These are phyloP conservation scores for Diplodus sargus DNA, from an alignment of 2,797 vertebrate genomes.

Conservation along the genomic window DNA sequence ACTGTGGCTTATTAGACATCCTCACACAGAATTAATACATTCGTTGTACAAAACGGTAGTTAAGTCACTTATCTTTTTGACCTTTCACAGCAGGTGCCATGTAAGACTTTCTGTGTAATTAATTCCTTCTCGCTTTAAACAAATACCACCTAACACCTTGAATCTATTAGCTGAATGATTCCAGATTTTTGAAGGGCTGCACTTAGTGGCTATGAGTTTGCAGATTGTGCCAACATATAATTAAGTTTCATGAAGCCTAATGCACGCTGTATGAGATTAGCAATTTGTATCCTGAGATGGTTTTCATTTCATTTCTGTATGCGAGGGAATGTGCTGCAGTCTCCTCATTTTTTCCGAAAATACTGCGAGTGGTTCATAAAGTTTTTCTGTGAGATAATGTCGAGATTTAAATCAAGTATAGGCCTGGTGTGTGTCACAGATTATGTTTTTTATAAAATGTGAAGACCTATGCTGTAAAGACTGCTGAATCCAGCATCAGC, in stretches of 20 bases:
- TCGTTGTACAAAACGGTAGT: constrained; percentile 41
- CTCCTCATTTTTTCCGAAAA: constrained; percentile 34
- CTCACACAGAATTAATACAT: constrained; percentile 38
- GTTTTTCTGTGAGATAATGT: constrained; percentile 23
- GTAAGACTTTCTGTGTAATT: constrained; percentile 49
- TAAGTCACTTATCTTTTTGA: constrained; percentile 65
- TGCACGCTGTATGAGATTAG: constrained; percentile 37
- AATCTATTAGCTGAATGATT: constrained; percentile 59
- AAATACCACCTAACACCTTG: constrained; percentile 62
- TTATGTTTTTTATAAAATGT: constrained; percentile 13
- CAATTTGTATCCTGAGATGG: constrained; percentile 12
- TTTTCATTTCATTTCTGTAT: constrained; percentile 46
- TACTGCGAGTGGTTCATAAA: constrained; percentile 42
- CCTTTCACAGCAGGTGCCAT: constrained; percentile 63
- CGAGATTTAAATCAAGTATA: constrained; percentile 4
- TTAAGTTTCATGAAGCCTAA: constrained; percentile 54
- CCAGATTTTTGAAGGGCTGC: constrained; percentile 35
- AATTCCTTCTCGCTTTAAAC: constrained; percentile 54
- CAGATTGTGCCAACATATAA: constrained; percentile 61
- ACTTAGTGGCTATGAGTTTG: constrained; percentile 40
- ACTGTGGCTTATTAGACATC: constrained; percentile 34
- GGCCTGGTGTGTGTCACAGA: constrained; percentile 3
- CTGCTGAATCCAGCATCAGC: not conserved
- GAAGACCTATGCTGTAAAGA: constrained; percentile 6
- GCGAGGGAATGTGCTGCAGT: constrained; percentile 18